These are phyloP conservation scores for Trematomus loennbergii DNA, from an alignment of 2,113 vertebrate species.

Conservation along the genomic window DNA sequence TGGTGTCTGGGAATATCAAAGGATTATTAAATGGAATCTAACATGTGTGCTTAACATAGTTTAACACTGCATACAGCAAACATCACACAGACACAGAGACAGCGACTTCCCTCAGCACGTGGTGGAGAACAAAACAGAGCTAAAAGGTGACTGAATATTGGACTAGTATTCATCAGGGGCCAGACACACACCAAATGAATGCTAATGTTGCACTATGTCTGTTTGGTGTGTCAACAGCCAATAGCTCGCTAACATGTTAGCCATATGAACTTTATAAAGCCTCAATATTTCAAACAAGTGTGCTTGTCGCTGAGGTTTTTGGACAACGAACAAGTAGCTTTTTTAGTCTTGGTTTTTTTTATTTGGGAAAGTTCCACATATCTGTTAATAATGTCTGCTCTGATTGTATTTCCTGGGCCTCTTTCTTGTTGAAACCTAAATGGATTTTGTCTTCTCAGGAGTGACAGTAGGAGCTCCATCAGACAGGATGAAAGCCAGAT, in stretches of 20 bases:
- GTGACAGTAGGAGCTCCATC: conserved; percentile 22
- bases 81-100: no score
- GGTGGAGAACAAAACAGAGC: no score
- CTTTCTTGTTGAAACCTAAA: conserved; percentile 1
- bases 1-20: no score
- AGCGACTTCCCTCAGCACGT: no score
- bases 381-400: background rate
- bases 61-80: no score
- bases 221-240: no score
- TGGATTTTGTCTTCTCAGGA: conserved; percentile 38
- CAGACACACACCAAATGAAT: no score
- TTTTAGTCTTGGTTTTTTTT: background rate
- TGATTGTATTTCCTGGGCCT: background rate
- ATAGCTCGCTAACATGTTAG: background rate
- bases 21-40: no score
- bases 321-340: background rate
- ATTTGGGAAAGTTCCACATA: background rate
- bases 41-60: no score
- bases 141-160: no score
- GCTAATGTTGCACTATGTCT: no score
- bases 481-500: conserved; percentile 41
- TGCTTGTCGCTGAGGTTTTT: background rate
- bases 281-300: background rate
- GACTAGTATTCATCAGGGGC: no score
- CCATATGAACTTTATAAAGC: background rate